phyloP scores from a whole-genome alignment of 2,113 vertebrate species.

The Mustelus asterias region DNA sequence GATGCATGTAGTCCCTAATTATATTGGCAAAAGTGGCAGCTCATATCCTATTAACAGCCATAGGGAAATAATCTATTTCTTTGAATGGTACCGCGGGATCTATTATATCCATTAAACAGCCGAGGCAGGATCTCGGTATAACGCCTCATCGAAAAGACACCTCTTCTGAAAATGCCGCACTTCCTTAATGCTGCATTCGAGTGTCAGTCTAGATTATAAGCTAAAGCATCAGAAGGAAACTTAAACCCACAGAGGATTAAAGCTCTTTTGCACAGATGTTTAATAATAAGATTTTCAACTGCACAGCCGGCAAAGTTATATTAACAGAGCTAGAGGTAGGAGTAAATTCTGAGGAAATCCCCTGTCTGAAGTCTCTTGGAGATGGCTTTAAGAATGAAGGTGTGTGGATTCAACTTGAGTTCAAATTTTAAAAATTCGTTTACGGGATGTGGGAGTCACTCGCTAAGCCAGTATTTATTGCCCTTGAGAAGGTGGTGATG shows the following conservation, averaged over 20 bases:
- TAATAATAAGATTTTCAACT: not conserved
- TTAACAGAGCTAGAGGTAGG: not conserved
- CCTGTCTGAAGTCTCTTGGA: not conserved
- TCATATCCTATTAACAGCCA: not conserved
- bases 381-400: not conserved
- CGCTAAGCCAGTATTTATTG: too few relatives aligned
- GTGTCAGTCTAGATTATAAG: not conserved
- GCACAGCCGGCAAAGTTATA: not conserved
- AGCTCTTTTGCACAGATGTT: not conserved
- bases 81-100: not conserved
- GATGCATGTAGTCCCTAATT: not conserved
- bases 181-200: not conserved
- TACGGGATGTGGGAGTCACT: too few relatives aligned
- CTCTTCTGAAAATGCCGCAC: not conserved
- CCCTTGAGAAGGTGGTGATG: too few relatives aligned
- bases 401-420: not conserved
- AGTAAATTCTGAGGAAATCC: not conserved
- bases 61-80: not conserved
- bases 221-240: not conserved
- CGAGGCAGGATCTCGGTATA: not conserved
- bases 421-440: not conserved
- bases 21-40: not conserved
- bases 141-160: not conserved
- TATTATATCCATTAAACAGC: not conserved
- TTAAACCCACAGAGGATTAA: not conserved